Evolutionary conservation across 64 coral and sea anemone species (phyloP).

Genomic region (Montipora efflorescens): DNA sequence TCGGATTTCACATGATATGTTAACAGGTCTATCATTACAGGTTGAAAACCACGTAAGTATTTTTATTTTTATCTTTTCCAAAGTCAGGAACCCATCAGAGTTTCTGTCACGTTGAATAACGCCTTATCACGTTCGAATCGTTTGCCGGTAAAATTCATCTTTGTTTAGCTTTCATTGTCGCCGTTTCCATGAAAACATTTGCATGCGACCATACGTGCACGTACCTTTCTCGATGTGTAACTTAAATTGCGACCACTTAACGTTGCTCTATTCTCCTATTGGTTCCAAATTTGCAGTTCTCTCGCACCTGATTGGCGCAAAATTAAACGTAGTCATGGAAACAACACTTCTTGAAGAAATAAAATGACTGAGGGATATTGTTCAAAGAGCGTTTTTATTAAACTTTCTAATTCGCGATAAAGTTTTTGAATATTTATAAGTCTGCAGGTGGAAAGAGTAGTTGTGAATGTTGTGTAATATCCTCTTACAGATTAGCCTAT

Average conservation of each 20-base stretch:
- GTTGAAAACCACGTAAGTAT: not conserved
- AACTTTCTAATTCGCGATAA: slow-evolving; percentile 69
- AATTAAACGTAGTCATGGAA: slow-evolving; percentile 1
- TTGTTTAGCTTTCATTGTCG: slow-evolving; percentile 45
- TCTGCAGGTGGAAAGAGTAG: slow-evolving; percentile 70
- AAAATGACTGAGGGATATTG: slow-evolving; percentile 61
- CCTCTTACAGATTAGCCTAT: slow-evolving; percentile 48
- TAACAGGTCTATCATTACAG: too few relatives aligned
- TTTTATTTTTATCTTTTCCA: too few relatives aligned
- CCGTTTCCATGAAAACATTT: slow-evolving; percentile 47
- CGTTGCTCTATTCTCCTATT: not conserved
- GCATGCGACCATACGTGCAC: not conserved
- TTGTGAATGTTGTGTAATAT: slow-evolving; percentile 78
- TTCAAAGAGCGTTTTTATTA: slow-evolving; percentile 53
- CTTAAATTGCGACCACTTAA: slow-evolving; percentile 8
- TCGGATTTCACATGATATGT: not conserved
- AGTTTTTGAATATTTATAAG: slow-evolving; percentile 82
- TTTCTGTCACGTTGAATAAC: not conserved
- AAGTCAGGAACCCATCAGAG: not conserved
- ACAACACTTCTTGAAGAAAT: slow-evolving; percentile 1
- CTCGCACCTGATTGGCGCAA: not conserved
- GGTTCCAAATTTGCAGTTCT: not conserved
- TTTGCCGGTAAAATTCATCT: not conserved
- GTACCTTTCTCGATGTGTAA: slow-evolving; percentile 8
- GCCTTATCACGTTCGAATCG: not conserved